Evolutionary conservation across 1,140 invertebrate genomes (phyloP), one percentile per base, ranked within the genome.

Genomic region (Gryon sp.): DNA sequence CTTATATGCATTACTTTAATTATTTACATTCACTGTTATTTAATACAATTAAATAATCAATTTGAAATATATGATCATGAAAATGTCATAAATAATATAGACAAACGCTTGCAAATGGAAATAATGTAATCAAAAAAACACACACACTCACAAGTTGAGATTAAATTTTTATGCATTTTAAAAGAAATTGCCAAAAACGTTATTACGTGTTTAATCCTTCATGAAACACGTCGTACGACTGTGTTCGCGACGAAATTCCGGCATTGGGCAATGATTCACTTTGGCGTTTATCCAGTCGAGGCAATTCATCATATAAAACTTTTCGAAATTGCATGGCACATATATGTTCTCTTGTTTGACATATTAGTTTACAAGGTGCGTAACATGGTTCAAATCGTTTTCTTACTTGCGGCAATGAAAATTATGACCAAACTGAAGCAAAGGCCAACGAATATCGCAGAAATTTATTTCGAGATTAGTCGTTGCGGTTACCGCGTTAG

Each of bases 261-360:
- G 6, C 24, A 46, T 32, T 28, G 46, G 36, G 36, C 7, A 45
- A 50, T 70, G 55, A 70, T 70, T 70, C 60, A 70, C 45, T 40
- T 41, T n/a, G 55, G 45, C 53, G 20, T 60, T 70, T 53, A 60
- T 69, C 34, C 65, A 69, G 65, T 59, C n/a, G 12, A 4, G 38
- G 45, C 48, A 62, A 72, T 72, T 72, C 14, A 62, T 72, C 48
- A 72, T n/a, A n/a, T 34, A 40, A 72, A 72, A 72, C 38, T 72
- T 62, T 62, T 30, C 22, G 38, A 72, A 72, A 72, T 72, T 72
- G 48, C 57, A 38, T 26, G 40, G 40, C 48, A 41, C 48, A 57
- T 63, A 63, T 57, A 63, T 63, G 68, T 50, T 48, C 69, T 73
- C 69, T 41, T 63, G 69, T 63, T 73, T 73, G 69, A 57, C 69